These are phyloP conservation scores for Choreutis nemorana DNA, from an alignment of 2,888 invertebrate genomes.

Conservation along the genomic window DNA sequence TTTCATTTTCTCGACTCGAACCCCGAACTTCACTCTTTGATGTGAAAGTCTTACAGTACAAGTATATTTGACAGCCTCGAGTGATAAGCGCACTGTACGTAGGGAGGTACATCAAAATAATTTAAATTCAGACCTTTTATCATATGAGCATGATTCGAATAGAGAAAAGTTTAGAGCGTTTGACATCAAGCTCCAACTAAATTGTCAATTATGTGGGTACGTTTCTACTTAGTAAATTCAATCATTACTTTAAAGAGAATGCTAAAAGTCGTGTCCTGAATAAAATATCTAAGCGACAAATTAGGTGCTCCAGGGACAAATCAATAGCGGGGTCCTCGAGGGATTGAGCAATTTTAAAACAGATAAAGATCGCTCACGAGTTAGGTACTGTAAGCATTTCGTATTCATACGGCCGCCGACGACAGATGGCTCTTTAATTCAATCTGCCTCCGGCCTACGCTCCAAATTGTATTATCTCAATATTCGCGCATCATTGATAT, in stretches of 20 bases:
- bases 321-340: conserved; percentile 49
- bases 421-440: conserved; percentile 65
- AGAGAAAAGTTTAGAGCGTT: no score
- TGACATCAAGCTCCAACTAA: no score
- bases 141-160: no score
- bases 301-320: conserved; percentile 54
- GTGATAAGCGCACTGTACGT: no score
- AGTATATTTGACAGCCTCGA: no score
- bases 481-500: conserved; percentile 66
- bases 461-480: conserved; percentile 60
- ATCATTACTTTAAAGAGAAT: conserved; percentile 22
- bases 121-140: no score
- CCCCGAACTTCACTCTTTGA: conserved; percentile 32
- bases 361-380: conserved; percentile 60
- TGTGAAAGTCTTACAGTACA: no score
- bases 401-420: conserved; percentile 59
- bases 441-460: conserved; percentile 60
- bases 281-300: conserved; percentile 50
- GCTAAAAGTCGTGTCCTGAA: conserved; percentile 37
- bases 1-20: conserved; percentile 44
- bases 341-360: conserved; percentile 64
- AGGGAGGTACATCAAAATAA: no score
- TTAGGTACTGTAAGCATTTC: conserved; percentile 54
- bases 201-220: no score
- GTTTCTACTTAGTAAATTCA: no score